phyloP scores from a whole-genome alignment of 2,113 vertebrate species.

The Siphamia tubifer region DNA sequence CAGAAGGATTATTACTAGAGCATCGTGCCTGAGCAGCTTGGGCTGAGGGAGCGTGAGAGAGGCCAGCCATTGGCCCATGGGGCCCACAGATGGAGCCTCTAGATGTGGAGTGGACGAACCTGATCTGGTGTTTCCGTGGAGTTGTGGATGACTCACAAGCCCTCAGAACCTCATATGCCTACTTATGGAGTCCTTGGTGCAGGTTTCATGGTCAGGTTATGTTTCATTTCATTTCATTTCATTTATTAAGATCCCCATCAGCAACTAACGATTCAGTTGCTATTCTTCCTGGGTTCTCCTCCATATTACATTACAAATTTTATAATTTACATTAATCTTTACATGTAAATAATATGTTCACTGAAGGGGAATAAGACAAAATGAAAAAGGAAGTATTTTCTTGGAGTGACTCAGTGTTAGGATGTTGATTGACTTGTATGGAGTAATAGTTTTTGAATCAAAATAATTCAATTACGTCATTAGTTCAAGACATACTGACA shows the following conservation, averaged over 20 bases:
- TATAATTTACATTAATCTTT: too few relatives aligned
- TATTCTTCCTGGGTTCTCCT: too few relatives aligned
- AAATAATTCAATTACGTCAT: too few relatives aligned
- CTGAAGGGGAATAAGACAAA: conserved; percentile 34
- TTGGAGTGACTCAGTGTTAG: background rate
- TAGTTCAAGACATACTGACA: too few relatives aligned
- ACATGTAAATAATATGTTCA: too few relatives aligned
- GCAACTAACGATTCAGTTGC: too few relatives aligned
- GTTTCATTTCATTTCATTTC: too few relatives aligned
- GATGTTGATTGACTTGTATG: too few relatives aligned
- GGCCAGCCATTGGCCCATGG: conserved; percentile 53
- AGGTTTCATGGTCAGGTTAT: conserved; percentile 13
- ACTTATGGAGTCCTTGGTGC: conserved; percentile 32
- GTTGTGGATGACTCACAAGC: conserved; percentile 53
- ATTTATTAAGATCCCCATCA: too few relatives aligned
- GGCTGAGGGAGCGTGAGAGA: conserved; percentile 66
- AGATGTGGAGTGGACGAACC: conserved; percentile 49
- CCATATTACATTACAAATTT: too few relatives aligned
- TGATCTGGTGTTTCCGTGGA: conserved; percentile 48
- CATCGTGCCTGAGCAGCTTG: conserved; percentile 49
- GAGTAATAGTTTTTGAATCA: too few relatives aligned
- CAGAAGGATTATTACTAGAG: conserved; percentile 34
- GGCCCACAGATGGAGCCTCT: conserved; percentile 63
- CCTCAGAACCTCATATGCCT: conserved; percentile 29
- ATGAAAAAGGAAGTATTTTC: conserved; percentile 19